These are phyloP conservation scores for Nomada flava DNA, from an alignment of 2,888 invertebrate species.

Conservation along the genomic window DNA sequence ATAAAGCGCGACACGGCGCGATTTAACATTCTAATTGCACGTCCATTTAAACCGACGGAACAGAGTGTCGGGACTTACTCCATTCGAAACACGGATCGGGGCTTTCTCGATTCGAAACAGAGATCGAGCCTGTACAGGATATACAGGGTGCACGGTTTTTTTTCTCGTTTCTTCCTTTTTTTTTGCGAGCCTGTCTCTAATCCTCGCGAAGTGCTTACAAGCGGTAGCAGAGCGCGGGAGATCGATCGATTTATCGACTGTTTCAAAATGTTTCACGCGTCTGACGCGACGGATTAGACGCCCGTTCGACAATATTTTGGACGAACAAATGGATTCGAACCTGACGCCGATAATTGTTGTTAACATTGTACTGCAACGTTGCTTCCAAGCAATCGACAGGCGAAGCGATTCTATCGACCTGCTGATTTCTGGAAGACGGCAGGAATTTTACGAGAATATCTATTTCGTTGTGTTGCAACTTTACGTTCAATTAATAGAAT, in stretches of 20 bases:
- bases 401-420: no score
- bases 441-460: no score
- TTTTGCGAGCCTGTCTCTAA: not conserved
- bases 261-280: slow-evolving; percentile 14
- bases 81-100: not conserved
- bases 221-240: not conserved
- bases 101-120: not conserved
- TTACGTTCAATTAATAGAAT: no score
- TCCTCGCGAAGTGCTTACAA: slow-evolving; percentile 15
- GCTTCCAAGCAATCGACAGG: no score
- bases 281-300: slow-evolving; percentile 14
- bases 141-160: not conserved
- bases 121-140: not conserved
- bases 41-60: slow-evolving; percentile 12
- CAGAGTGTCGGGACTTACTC: slow-evolving; percentile 2
- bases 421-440: no score
- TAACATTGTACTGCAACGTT: no score
- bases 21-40: slow-evolving; percentile 41
- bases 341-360: not conserved
- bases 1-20: slow-evolving; percentile 21
- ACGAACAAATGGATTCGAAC: not conserved
- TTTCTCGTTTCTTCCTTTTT: not conserved
- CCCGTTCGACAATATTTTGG: slow-evolving; percentile 15
- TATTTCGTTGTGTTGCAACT: no score
- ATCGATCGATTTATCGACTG: slow-evolving; percentile 1